Evolutionary conservation across 2,888 invertebrate species (phyloP), one percentile per base, ranked within the genome.

Genomic region (Ochropleura plecta): DNA sequence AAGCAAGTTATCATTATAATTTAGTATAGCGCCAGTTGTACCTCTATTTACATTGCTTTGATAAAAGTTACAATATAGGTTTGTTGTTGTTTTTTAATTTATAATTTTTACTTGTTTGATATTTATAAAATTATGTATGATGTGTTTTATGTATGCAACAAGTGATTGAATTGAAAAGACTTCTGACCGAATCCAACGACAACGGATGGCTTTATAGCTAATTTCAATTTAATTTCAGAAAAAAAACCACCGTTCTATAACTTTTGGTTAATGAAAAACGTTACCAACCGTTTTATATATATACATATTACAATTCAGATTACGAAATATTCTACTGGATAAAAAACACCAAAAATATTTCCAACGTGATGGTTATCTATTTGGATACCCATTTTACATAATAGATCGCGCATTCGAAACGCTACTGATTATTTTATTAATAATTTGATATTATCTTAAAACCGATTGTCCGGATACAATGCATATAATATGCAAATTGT

Each of bases 401-500:
- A 63, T 14, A 73, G 10, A 76, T 57, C 44, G 30, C 68, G 51
- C 48, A 3, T 82, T 73, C 7, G 5, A 30, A 73, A 16, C 10
- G 70, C 55, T 67, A 44, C 70, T 46, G 76, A 76, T 70, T 64
- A 70, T 75, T 85, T 78, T 73, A 75, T 48, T 69, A 30, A 70
- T 63, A 69, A 64, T 69, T 44, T 46, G 78, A 83, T 83, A 18
- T 62, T 60, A 85, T 85, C 73, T 59, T 7, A 4, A 4, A 1
- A 42, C n/a, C 51, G 48, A 66, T 73, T 53, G 16, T 73, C 42
- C 66, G 53, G 53, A 81, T 78, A 65, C 48, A 0, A 73, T 51
- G 46, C 46, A 12, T 76, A 65, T 60, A 62, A 67, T 85, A 85
- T 86, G 86, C 62, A 64, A 86, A 86, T 83, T 18, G 12, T 68